Base-by-base conservation (phyloP, 2,888 invertebrate genomes). In the Brassicogethes aeneus region DNA sequence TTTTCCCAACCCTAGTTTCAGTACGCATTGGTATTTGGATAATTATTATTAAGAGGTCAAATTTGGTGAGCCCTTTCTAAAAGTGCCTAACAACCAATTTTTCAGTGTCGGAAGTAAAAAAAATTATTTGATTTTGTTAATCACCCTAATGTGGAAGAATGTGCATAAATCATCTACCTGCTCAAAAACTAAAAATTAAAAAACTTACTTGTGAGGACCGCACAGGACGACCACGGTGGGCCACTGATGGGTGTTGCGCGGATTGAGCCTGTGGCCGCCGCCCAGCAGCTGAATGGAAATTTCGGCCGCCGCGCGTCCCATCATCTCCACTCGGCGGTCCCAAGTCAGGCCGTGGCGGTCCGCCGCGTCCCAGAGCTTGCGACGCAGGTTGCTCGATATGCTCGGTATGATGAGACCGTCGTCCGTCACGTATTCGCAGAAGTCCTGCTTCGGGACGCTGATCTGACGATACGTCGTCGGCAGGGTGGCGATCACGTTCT, bases 181-280 rank as follows among this genome's bases (percentile, higher is more conserved):
- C 13, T 2, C 12, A 14, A 17, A 40, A 37, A 31, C 15, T 29
- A 10, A 14, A 15, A 7, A 16, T 34, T 36, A 30, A 30, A 31
- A 15, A 40, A 48, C 61, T 59, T 74, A 73, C 59, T 73, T 72
- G 65, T 85, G 82, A 17, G 82, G 74, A 36, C 80, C 80, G 52
- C 79, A 80, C 56, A 91, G 72, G 45, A 85, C 79, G 40, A 83
- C 84, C 36, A 88, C 86, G 35, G 77, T 77, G 40, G 92, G 92
- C 74, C 81, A 77, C 70, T 93, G 93, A 70, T 93, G 93, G 46
- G 82, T 81, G 68, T 93, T 93, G 56, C 84, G 80, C 34, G 90
- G 84, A 61, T 85, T 88, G 41, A 92, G 72, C 39, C 91, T 74
- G 56, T 89, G 82, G 29, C 82, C 84, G 38, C 93, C 92, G 31